A percentile compares a stretch with the other conserved stretches of the same genome.
Conservation (phyloP, 2,888 invertebrate species). For the Entomobrya proxima region DNA sequence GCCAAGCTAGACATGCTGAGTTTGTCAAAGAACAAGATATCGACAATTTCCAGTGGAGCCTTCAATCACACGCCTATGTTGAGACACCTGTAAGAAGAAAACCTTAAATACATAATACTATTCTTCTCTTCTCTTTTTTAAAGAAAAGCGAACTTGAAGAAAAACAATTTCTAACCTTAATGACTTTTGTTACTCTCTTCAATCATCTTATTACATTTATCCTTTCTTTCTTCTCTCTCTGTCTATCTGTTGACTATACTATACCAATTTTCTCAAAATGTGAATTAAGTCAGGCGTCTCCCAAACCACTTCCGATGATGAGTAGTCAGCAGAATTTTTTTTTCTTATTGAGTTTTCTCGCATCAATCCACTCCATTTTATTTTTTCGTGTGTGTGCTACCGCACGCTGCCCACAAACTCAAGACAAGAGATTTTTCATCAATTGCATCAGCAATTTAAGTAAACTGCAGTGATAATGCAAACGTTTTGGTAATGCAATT, state of each 20-base stretch:
- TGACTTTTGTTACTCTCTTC: background rate
- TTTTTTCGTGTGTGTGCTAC: too few relatives aligned
- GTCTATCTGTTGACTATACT: too few relatives aligned
- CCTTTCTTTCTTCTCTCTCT: too few relatives aligned
- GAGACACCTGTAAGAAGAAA: conserved; percentile 78
- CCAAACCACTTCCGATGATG: background rate
- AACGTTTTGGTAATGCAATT: background rate
- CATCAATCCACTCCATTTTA: too few relatives aligned
- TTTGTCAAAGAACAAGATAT: conserved; percentile 79
- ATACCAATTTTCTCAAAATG: too few relatives aligned
- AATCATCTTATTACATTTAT: background rate
- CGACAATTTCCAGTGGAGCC: conserved; percentile 77
- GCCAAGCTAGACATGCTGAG: conserved; percentile 78
- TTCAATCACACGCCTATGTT: conserved; percentile 78
- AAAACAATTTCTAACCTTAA: background rate
- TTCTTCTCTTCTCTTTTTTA: background rate
- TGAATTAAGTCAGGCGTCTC: too few relatives aligned
- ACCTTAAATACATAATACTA: background rate
- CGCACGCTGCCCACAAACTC: too few relatives aligned
- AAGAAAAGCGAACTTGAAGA: background rate
- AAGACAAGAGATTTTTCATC: too few relatives aligned
- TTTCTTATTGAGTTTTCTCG: conserved; percentile 4
- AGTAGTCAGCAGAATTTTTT: background rate
- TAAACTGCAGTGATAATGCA: too few relatives aligned
- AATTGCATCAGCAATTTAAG: too few relatives aligned